A percentile compares a stretch with the other conserved stretches of the same genome.
Conservation (phyloP, 2,888 invertebrate species). For the Hemicrepidius hirtus region DNA sequence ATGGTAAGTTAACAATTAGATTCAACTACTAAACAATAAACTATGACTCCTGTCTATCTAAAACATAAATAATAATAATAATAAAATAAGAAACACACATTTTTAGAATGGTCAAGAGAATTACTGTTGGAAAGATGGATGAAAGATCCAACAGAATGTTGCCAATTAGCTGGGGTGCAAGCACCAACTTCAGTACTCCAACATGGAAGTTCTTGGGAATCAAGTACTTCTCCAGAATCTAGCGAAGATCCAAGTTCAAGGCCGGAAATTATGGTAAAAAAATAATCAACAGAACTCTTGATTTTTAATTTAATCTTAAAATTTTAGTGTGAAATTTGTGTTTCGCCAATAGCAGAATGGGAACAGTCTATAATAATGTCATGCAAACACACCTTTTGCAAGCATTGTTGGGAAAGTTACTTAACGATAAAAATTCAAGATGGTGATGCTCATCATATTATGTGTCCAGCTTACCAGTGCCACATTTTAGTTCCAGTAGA, state of each 20-base stretch:
- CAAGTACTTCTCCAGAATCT: constrained; percentile 66
- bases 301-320: background rate
- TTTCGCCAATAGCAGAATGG: constrained; percentile 71
- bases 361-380: constrained; percentile 75
- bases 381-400: constrained; percentile 80
- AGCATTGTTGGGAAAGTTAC: constrained; percentile 80
- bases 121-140: constrained; percentile 81
- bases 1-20: constrained; percentile 72
- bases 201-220: constrained; percentile 68
- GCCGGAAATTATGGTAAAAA: constrained; percentile 67
- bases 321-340: constrained; percentile 78
- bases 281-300: background rate
- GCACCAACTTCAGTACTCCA: constrained; percentile 75
- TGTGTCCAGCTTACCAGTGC: constrained; percentile 80
- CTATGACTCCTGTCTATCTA: too few relatives aligned
- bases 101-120: constrained; percentile 81
- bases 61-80: too few relatives aligned
- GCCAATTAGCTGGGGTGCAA: constrained; percentile 79
- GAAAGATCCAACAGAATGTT: constrained; percentile 78
- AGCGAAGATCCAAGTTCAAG: constrained; percentile 57
- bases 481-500: constrained; percentile 79
- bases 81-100: too few relatives aligned
- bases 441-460: constrained; percentile 79
- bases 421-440: constrained; percentile 79
- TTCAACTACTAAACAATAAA: background rate